Base-by-base conservation (phyloP, 2,797 vertebrate species). In the Odontamblyopus lacepedii region DNA sequence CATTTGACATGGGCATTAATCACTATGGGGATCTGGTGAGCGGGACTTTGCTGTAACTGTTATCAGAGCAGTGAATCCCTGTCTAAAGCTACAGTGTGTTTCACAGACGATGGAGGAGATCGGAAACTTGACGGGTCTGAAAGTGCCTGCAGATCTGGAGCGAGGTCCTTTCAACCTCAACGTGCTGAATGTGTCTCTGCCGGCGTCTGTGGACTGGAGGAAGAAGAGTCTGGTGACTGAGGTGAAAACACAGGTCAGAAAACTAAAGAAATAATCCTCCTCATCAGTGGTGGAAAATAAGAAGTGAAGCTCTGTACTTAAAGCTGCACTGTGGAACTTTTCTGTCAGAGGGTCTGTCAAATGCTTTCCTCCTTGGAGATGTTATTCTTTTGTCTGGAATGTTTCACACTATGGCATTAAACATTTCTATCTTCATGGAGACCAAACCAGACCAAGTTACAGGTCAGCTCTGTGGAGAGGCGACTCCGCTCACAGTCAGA, bases 1-100 rank as follows among this genome's bases (percentile, higher is more conserved):
- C 83, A 1, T 93, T 85, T 3, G 88, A 92, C 60, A n/a, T 92
- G 77, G 87, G 79, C 23, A 91, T 92, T 85, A 93, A 92, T 74
- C 90, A 91, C 69, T 12, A 90, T 23, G 91, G 89, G 60, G 91
- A 92, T 67, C 23, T 92, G 87, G 92, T 92, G 62, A 85, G 81
- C 26, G 5, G 2, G 23, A 11, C 35, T 27, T 12, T 27, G 44
- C 4, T 48, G 2, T 23, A 12, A 23, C 4, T 56, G 19, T 23
- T 23, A 26, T 26, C 35, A 13, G 62, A 44, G 19, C 11, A 2
- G 9, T 38, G 19, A 62, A 63, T 19, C 29, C 9, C n/a, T 64
- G 27, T 29, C 13, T 65, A 27, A 65, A 23, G 5, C 23, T 44
- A 15, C 2, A 3, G 16, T 7, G 12, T 57, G 32, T 0, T 23